These are phyloP conservation scores for Drosophila ezoana DNA, from an alignment of 2,888 invertebrate species.

Conservation along the genomic window DNA sequence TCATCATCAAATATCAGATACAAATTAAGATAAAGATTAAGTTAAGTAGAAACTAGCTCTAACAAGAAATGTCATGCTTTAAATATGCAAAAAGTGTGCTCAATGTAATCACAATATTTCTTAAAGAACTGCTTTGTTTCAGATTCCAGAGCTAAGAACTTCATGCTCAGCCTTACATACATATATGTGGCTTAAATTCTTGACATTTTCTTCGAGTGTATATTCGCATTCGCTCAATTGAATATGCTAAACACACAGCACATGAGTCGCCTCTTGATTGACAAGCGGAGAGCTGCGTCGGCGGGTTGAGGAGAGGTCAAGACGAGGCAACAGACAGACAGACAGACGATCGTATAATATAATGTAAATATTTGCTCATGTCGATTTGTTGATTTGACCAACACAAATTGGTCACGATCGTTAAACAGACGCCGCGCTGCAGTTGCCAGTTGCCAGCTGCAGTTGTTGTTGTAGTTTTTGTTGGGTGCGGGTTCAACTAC, in stretches of 20 bases:
- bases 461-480: slow-evolving; percentile 12
- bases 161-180: too few relatives aligned
- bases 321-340: slow-evolving; percentile 13
- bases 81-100: too few relatives aligned
- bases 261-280: slow-evolving; percentile 48
- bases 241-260: slow-evolving; percentile 55
- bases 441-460: slow-evolving; percentile 33
- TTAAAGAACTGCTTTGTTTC: too few relatives aligned
- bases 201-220: slow-evolving; percentile 5
- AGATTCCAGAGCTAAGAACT: too few relatives aligned
- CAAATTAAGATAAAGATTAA: too few relatives aligned
- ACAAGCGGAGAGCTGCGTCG: slow-evolving; percentile 20
- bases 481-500: slow-evolving; percentile 47
- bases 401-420: slow-evolving; percentile 80
- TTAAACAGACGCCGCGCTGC: slow-evolving; percentile 66
- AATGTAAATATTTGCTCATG: slow-evolving; percentile 72
- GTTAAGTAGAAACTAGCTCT: too few relatives aligned
- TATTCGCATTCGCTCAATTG: slow-evolving; percentile 58
- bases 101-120: too few relatives aligned
- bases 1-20: too few relatives aligned
- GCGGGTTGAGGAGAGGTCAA: slow-evolving; percentile 3
- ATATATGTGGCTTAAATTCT: too few relatives aligned
- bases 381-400: slow-evolving; percentile 70
- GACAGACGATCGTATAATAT: slow-evolving; percentile 39
- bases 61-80: too few relatives aligned